These are phyloP conservation scores for Lutraria lutraria DNA, from an alignment of 2,888 invertebrate species.

Conservation along the genomic window DNA sequence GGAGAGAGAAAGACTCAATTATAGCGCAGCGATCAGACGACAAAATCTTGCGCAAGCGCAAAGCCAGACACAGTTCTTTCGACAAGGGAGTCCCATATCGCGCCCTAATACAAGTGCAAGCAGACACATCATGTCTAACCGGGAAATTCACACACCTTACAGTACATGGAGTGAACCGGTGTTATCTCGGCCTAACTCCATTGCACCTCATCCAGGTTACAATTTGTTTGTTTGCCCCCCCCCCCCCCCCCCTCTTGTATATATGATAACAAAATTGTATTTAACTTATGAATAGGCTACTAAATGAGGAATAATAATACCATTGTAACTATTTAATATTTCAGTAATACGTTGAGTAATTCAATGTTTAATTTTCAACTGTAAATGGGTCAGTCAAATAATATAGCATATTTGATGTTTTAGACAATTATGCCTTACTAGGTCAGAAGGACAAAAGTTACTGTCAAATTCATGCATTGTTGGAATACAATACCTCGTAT, in stretches of 20 bases:
- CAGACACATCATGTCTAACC: constrained; percentile 54
- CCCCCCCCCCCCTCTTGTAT: neutral
- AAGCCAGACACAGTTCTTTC: constrained; percentile 71
- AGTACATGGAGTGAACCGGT: constrained; percentile 74
- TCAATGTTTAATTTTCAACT: no score
- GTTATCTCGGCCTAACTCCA: constrained; percentile 69
- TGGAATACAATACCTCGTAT: neutral
- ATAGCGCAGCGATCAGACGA: constrained; percentile 70
- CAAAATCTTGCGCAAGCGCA: constrained; percentile 71
- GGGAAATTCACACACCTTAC: constrained; percentile 69
- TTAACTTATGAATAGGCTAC: no score
- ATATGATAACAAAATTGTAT: no score
- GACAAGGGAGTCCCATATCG: constrained; percentile 50
- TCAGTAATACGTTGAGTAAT: no score
- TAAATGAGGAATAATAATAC: no score
- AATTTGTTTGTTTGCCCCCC: neutral
- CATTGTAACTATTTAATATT: no score
- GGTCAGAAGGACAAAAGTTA: neutral
- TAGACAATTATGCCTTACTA: neutral
- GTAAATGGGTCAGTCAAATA: neutral
- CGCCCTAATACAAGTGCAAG: constrained; percentile 75
- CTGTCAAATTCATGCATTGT: neutral
- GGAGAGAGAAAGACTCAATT: constrained; percentile 70
- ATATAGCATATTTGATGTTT: neutral
- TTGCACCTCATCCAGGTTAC: constrained; percentile 60